Evolutionary conservation across 2,113 vertebrate species (phyloP), one percentile per base, ranked within the genome.

Genomic region (Rhadina sibilatrix): DNA sequence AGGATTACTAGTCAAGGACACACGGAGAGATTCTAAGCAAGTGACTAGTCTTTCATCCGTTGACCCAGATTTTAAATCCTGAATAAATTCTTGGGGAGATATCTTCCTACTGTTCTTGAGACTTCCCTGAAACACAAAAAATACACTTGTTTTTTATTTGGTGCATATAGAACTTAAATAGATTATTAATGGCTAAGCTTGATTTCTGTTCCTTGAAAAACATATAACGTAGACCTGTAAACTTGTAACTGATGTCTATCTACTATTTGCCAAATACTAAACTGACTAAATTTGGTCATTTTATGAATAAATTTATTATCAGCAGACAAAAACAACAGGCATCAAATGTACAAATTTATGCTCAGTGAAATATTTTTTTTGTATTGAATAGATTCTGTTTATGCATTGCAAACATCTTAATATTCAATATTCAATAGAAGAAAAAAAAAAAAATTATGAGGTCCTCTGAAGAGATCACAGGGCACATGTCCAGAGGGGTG

Each of bases 1-100:
- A 95, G 99, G 99, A 95, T 99, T 99, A 97, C 99, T 99, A 96
- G 99, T 99, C 90, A 99, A 98, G 76, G 99, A 99, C 33, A 99
- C 99, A 5, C 99, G 98, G 52, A 99, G 98, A 54, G 99, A 99
- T 94, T 99, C 99, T 72, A 99, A 96, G 96, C 98, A 99, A 69
- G 97, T 98, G 95, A 99, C 97, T 60, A 99, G 98, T 81, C 99
- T 99, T 98, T 99, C 99, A 71, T 99, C 99, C 46, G 97, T 98
- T 92, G 97, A 97, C 47, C 98, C 99, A 64, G 98, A 98, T 98
- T 98, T 99, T 86, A 99, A 97, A 96, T 99, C 99, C 90, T 98
- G 95, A 88, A 99, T 98, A 96, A 99, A 99, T 96, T 99, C 99
- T 88, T 99, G 99, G 28, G 99, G 98, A 94, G 98, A 98, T 94